A percentile compares a stretch with the other conserved stretches of the same genome.
Evolutionary conservation across 2,888 invertebrate genomes (phyloP).

Genomic region (Laothoe populi): DNA sequence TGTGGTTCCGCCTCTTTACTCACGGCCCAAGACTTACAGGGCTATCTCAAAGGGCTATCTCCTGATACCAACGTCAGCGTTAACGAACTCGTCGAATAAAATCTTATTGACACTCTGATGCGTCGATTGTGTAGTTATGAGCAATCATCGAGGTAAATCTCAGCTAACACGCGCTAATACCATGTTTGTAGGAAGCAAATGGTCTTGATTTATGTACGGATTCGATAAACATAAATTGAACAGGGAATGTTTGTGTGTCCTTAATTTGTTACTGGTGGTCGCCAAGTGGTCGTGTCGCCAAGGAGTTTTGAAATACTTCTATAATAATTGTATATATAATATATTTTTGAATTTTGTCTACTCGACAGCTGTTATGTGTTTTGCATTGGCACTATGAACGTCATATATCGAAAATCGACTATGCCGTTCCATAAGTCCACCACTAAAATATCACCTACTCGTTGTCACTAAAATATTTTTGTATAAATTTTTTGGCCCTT

Average conservation of each 20-base stretch:
- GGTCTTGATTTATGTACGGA: constrained; percentile 7
- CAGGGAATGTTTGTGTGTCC: background rate
- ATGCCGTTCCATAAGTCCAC: no score
- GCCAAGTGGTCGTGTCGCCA: no score
- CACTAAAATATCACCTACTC: no score
- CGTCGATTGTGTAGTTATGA: constrained; percentile 24
- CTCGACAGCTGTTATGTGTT: no score
- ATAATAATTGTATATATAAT: no score
- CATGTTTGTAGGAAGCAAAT: constrained; percentile 9
- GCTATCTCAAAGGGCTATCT: constrained; percentile 69
- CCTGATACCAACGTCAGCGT: constrained; percentile 40
- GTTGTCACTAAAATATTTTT: no score
- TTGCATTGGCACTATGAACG: no score
- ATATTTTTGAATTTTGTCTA: no score
- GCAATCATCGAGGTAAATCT: constrained; percentile 17
- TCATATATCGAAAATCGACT: no score
- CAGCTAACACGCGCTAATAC: constrained; percentile 11
- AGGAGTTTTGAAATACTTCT: no score
- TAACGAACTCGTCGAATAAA: constrained; percentile 67
- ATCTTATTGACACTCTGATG: constrained; percentile 56
- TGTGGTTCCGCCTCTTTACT: constrained; percentile 69
- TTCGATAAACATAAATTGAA: background rate
- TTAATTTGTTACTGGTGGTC: background rate
- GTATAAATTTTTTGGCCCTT: no score
- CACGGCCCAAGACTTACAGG: constrained; percentile 49